A percentile compares a stretch with the other conserved stretches of the same genome.
These are phyloP conservation scores for Agriopis aurantiaria DNA, from an alignment of 2,888 invertebrate species.

Conservation along the genomic window DNA sequence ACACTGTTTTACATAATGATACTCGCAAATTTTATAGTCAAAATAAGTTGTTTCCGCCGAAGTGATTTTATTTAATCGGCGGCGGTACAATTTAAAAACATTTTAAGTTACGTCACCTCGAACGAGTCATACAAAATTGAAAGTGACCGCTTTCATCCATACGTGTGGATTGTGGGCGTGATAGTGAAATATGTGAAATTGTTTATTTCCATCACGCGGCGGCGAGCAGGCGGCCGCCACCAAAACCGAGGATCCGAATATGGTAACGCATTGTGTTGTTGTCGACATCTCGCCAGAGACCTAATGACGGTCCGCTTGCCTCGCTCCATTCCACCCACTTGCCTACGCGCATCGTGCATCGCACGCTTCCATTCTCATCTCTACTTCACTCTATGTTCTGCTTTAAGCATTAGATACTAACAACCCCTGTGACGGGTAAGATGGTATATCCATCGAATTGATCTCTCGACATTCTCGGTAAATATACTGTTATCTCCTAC, in stretches of 20 bases:
- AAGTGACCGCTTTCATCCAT: constrained; percentile 17
- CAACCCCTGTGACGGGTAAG: constrained; percentile 2
- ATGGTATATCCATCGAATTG: constrained; percentile 5
- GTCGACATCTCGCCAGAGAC: constrained; percentile 66
- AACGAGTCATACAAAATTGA: constrained; percentile 22
- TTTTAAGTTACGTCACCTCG: constrained; percentile 15
- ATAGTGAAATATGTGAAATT: constrained; percentile 44
- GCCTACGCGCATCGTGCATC: constrained; percentile 77
- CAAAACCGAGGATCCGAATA: constrained; percentile 96
- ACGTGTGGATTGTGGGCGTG: constrained; percentile 55
- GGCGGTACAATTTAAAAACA: background rate
- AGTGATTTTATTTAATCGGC: background rate
- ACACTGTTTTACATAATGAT: too few species aligned
- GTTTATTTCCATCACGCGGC: constrained; percentile 86
- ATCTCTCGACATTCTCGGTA: background rate
- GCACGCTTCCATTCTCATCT: constrained; percentile 77
- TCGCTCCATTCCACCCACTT: constrained; percentile 3
- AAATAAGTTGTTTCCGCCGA: too few species aligned
- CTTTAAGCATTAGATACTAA: constrained; percentile 36
- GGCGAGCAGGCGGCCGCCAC: constrained; percentile 91
- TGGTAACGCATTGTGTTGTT: constrained; percentile 90
- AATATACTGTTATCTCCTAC: too few species aligned
- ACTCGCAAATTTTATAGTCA: background rate
- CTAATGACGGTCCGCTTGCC: constrained; percentile 77
- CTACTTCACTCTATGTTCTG: constrained; percentile 39